A percentile compares a stretch with the other conserved stretches of the same genome.
These are phyloP conservation scores for Chloroclystis v-ata DNA, from an alignment of 2,888 invertebrate genomes.

Conservation along the genomic window DNA sequence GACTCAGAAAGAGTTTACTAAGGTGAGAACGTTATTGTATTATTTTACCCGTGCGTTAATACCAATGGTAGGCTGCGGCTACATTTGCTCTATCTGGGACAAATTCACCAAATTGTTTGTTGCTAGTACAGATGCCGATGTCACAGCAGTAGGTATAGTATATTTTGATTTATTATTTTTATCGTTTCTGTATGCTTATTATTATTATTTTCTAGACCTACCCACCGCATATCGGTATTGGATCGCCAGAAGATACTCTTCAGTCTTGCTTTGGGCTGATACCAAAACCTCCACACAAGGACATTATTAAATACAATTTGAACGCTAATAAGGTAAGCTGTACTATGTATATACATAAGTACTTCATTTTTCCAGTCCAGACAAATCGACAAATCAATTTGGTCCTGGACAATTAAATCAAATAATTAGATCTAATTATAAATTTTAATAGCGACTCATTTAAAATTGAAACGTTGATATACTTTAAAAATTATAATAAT, in stretches of 20 bases:
- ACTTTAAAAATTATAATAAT: too few species aligned
- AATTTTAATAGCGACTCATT: too few species aligned
- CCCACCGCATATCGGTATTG: slow-evolving; percentile 86
- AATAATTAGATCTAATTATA: too few species aligned
- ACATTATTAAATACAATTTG: slow-evolving; percentile 84
- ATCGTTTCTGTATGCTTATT: background rate
- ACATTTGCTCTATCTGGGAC: slow-evolving; percentile 13
- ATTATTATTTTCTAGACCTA: slow-evolving; percentile 44
- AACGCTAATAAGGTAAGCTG: slow-evolving; percentile 81
- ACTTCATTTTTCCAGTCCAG: too few species aligned
- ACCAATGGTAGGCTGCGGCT: slow-evolving; percentile 10
- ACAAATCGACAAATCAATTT: too few species aligned
- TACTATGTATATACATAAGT: too few species aligned
- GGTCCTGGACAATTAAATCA: too few species aligned
- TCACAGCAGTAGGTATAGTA: slow-evolving; percentile 5
- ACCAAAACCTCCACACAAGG: slow-evolving; percentile 85
- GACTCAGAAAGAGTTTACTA: slow-evolving; percentile 54
- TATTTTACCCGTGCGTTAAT: too few species aligned
- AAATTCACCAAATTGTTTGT: slow-evolving; percentile 2
- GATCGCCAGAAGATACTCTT: slow-evolving; percentile 86
- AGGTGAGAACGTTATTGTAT: slow-evolving; percentile 54
- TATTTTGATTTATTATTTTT: background rate
- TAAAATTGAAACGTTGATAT: too few species aligned
- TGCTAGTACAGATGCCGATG: slow-evolving; percentile 1
- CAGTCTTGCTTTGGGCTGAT: slow-evolving; percentile 84